Conservation (phyloP, 2,113 vertebrate species). For the Corythoichthys intestinalis region DNA sequence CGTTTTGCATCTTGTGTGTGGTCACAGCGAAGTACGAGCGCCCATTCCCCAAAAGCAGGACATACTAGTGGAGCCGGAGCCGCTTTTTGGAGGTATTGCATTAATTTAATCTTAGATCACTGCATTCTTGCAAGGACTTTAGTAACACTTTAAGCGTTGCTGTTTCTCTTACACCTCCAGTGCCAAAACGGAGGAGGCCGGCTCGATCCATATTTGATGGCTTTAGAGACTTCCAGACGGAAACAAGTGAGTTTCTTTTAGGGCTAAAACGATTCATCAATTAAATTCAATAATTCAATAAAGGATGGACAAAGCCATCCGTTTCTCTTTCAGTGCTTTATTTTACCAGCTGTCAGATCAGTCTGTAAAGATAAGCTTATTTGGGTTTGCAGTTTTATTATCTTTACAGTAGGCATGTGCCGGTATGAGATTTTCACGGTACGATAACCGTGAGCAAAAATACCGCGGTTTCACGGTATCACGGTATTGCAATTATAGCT, state of each 20-base stretch:
- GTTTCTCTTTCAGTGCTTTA: not conserved
- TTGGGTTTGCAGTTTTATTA: too few relatives aligned
- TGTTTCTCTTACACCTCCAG: slow-evolving; percentile 62
- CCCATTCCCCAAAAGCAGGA: slow-evolving; percentile 99
- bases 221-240: slow-evolving; percentile 97
- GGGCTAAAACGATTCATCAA: not conserved
- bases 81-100: slow-evolving; percentile 91
- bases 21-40: slow-evolving; percentile 88
- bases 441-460: too few relatives aligned
- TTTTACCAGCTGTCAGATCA: not conserved
- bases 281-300: not conserved
- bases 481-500: too few relatives aligned
- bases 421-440: too few relatives aligned
- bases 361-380: too few relatives aligned
- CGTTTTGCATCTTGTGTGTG: slow-evolving; percentile 6
- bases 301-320: not conserved
- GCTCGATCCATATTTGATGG: slow-evolving; percentile 98
- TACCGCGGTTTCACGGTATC: too few relatives aligned
- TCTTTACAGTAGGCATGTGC: too few relatives aligned
- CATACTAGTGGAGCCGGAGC: slow-evolving; percentile 96
- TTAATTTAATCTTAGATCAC: not conserved
- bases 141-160: slow-evolving; percentile 6
- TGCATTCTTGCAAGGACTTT: not conserved
- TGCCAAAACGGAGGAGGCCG: slow-evolving; percentile 93
- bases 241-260: slow-evolving; percentile 82